Conservation (phyloP, 2,888 invertebrate genomes). For the Pocota personata region DNA sequence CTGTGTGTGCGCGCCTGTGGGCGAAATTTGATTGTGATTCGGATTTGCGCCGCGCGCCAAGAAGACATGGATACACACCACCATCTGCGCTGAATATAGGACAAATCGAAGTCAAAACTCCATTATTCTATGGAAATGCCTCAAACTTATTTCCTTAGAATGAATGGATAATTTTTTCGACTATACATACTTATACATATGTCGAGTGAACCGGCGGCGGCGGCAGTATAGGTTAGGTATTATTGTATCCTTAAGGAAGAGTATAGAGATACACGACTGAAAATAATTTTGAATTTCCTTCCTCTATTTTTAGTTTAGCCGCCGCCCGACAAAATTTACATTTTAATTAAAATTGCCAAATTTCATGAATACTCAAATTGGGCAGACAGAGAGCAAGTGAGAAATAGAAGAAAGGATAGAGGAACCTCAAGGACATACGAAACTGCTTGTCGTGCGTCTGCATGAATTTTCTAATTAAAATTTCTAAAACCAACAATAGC, state of each 20-base stretch:
- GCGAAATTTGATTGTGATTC: slow-evolving; percentile 27
- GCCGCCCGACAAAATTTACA: slow-evolving; percentile 51
- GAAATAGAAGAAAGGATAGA: background rate
- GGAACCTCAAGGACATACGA: slow-evolving; percentile 24
- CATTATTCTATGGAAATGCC: slow-evolving; percentile 20
- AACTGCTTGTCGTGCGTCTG: slow-evolving; percentile 2
- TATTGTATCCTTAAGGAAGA: background rate
- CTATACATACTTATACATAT: too few species aligned
- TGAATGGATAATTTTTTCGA: slow-evolving; percentile 13
- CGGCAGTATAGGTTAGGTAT: background rate
- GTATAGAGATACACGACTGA: background rate
- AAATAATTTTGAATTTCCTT: background rate
- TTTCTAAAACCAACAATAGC: background rate
- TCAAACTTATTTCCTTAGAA: slow-evolving; percentile 20
- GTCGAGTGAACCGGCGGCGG: background rate
- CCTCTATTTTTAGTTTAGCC: background rate
- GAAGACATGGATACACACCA: background rate
- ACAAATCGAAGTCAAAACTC: slow-evolving; percentile 53
- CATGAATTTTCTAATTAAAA: slow-evolving; percentile 44
- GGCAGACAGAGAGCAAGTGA: background rate
- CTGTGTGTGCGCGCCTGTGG: slow-evolving; percentile 10
- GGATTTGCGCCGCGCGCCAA: background rate
- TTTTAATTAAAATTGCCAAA: slow-evolving; percentile 61
- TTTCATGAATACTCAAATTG: slow-evolving; percentile 48
- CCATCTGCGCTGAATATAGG: slow-evolving; percentile 36